Evolutionary conservation across 2,113 vertebrate genomes (phyloP), one percentile per base, ranked within the genome.

Genomic region (Mola mola): DNA sequence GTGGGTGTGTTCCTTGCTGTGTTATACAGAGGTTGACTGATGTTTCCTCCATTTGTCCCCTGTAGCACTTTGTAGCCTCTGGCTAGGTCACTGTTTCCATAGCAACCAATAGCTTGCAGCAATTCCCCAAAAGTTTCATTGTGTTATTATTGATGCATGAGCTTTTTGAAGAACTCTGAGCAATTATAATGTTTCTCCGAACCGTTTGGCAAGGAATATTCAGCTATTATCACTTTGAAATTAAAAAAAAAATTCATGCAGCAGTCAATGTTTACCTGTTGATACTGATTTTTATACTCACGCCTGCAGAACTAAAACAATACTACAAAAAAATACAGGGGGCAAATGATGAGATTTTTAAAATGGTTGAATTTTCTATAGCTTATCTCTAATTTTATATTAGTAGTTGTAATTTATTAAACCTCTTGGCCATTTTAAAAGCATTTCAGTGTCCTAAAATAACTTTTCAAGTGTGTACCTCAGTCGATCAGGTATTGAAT

Each of bases 21-120:
- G 59, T 72, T 74, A 36, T 40, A 64, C 48, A 66, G 65, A 28
- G 29, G 52, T 38, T 61, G 65, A 79, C 29, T 68, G 64, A 69
- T 83, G 59, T 65, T 72, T 73, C 31, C 20, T 56, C 28, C 37
- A 34, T 66, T 81, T 61, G 72, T 82, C 71, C 72, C 86, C 53
- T 53, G 46, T 37, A 82, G 75, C 60, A 29, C 55, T 66, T 4
- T 75, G 37, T 67, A 62, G 77, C 77, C 77, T 65, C 34, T 49
- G 75, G 81, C 66, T 62, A 63, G 67, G 69, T 67, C 70, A 76
- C 37, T 75, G 78, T 86, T 88, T 78, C 80, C 76, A 86, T 83
- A 64, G 82, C 68, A 84, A 88, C 81, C 19, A 36, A 19, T 43
- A 69, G 25, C 75, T 70, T 50, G 38, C 33, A 68, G 67, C 24